phyloP scores from a whole-genome alignment of 2,113 vertebrate species.

The Gambusia holbrooki region DNA sequence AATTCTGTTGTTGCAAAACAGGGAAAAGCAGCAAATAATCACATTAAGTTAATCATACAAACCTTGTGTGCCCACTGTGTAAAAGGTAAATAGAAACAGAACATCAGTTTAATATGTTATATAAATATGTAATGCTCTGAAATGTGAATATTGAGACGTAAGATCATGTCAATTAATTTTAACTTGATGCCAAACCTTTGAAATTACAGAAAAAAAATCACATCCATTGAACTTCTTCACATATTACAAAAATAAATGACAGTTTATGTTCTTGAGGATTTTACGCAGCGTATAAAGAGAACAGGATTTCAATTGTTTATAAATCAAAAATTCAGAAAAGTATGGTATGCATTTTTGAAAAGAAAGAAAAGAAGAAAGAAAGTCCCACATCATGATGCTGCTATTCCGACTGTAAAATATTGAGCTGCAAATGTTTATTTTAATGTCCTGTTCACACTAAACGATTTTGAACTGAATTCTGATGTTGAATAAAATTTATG shows the following conservation, averaged over 20 bases:
- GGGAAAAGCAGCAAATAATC: conserved; percentile 39
- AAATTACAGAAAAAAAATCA: not conserved
- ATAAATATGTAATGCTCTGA: not conserved
- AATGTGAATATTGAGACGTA: not conserved
- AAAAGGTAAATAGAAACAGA: conserved; percentile 13
- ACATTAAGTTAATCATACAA: conserved; percentile 12
- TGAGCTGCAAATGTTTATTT: too few species aligned
- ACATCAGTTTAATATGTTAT: not conserved
- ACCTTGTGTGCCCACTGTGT: conserved; percentile 1
- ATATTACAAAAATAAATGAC: not conserved
- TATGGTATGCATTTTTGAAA: too few species aligned
- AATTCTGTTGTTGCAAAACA: conserved; percentile 26
- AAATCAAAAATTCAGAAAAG: too few species aligned
- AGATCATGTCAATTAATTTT: not conserved
- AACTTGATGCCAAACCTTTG: not conserved
- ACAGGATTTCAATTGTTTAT: too few species aligned
- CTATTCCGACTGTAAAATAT: too few species aligned
- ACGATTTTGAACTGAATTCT: too few species aligned
- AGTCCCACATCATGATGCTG: not conserved
- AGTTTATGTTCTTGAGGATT: not conserved
- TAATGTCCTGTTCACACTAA: too few species aligned
- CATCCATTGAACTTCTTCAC: not conserved
- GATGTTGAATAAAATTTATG: too few species aligned
- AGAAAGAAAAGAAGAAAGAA: not conserved
- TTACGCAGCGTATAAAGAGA: too few species aligned